Base-by-base conservation (phyloP, 2,113 vertebrate species). In the Brachyhypopomus gauderio region DNA sequence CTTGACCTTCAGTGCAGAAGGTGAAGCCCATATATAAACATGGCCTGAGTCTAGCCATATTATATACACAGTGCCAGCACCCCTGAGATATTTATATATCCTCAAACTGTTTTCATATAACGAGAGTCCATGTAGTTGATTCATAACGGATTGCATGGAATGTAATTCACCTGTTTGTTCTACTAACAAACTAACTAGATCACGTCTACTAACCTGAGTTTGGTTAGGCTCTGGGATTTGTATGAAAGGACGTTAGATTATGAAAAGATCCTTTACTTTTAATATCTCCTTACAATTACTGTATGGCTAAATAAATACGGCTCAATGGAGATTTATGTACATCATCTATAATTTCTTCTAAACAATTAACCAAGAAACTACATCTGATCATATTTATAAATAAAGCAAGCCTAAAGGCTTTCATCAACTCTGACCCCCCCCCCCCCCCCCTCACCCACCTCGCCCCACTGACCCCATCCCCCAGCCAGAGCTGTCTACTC, bases 401-500 rank as follows among this genome's bases (percentile, higher is more conserved):
- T 19, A 74, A 70, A 27, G 34, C 30, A 12, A 25, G 14, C 52
- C 17, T 38, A 80, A 48, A 56, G 34, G 60, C 52, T 2, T 22
- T 23, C 2, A 64, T 27, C 12, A 36, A 55, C 58, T 30, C 78
- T n/a, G 23, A 60, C 22, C 27, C 1, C 27, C 38, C 70, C 30
- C 70, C 63, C 48, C n/a, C 41, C 12, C 16, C 30, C n/a, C 30
- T 30, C 2, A 30, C 30, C 30, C 30, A 19, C 79, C 56, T 70
- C 30, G 23, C 14, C 9, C 52, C 85, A 84, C 81, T 75, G 81
- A 88, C 76, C 6, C 30, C 30, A 30, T 12, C 30, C n/a, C 5
- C 5, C 41, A 41, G 41, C 41, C 41, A 41, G 64, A 64, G 69
- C 66, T 19, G 72, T 73, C 75, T 71, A 59, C 76, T 80, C 75